phyloP scores from a whole-genome alignment of 2,888 invertebrate species.

The Hipparchia sbordonii region DNA sequence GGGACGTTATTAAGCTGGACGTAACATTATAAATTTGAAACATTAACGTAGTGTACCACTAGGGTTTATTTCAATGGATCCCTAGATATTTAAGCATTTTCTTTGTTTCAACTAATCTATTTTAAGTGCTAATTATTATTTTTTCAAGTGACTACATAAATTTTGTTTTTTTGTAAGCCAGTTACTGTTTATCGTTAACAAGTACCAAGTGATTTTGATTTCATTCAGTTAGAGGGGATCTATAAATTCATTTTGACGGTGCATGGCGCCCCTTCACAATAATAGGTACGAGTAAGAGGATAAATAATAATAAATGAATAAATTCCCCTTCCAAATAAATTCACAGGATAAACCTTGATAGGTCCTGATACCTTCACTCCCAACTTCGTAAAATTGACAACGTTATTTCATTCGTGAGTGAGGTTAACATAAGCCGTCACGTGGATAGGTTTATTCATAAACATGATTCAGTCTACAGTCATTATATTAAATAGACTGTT shows the following conservation, averaged over 20 bases:
- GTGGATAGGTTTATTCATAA: too few relatives aligned
- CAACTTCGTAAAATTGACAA: too few relatives aligned
- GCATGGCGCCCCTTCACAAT: background rate
- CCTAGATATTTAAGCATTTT: conserved; percentile 8
- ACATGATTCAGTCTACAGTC: too few relatives aligned
- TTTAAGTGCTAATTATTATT: conserved; percentile 22
- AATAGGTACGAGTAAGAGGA: background rate
- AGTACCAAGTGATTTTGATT: conserved; percentile 32
- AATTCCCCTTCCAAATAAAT: too few relatives aligned
- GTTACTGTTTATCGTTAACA: conserved; percentile 10
- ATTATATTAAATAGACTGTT: too few relatives aligned
- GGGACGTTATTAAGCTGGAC: background rate
- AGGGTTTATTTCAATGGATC: background rate
- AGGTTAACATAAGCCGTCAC: too few relatives aligned
- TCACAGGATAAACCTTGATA: too few relatives aligned
- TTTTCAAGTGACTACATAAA: conserved; percentile 3
- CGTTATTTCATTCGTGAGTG: too few relatives aligned
- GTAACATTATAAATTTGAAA: background rate
- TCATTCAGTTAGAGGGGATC: background rate
- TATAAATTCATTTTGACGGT: background rate
- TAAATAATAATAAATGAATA: background rate
- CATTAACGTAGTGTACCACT: background rate
- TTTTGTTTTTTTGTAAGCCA: conserved; percentile 13
- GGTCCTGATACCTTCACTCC: too few relatives aligned
- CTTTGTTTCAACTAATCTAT: conserved; percentile 10